phyloP scores from a whole-genome alignment of 35 echinoderm and acorn worm genomes.

The Ophiothrix spiculata region DNA sequence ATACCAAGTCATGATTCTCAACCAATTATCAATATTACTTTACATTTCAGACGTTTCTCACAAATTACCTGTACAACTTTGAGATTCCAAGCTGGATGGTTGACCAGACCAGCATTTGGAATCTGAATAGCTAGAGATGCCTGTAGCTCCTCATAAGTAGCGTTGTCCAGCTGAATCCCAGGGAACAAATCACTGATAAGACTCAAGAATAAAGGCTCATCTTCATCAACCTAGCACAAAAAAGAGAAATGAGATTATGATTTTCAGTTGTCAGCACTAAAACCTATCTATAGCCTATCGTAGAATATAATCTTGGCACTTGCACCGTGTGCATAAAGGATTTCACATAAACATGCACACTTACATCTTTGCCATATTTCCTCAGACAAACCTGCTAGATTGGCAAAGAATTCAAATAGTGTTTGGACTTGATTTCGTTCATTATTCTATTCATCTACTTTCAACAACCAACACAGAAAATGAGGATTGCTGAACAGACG shows the following conservation, averaged over 20 bases:
- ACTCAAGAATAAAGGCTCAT: conserved; percentile 98
- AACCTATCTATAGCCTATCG: not conserved
- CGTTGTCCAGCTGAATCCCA: conserved; percentile 95
- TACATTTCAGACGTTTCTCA: too few species aligned
- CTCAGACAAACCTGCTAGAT: not conserved
- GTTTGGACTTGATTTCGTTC: too few species aligned
- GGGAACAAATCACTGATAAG: conserved; percentile 99
- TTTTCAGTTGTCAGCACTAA: not conserved
- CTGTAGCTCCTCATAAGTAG: conserved; percentile 95
- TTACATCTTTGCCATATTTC: not conserved
- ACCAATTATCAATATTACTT: too few species aligned
- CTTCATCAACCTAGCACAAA: conserved; percentile 92
- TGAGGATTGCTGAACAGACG: too few species aligned
- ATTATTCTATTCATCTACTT: too few species aligned
- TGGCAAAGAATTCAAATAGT: too few species aligned
- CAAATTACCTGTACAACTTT: conserved; percentile 97
- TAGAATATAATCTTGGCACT: not conserved
- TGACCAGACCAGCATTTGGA: conserved; percentile 66
- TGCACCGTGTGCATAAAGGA: not conserved
- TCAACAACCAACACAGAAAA: too few species aligned
- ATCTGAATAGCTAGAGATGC: conserved; percentile 72
- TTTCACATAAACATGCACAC: not conserved
- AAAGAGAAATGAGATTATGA: not conserved
- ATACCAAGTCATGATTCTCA: too few species aligned
- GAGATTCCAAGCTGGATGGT: conserved; percentile 97